Evolutionary conservation across 2,797 vertebrate species (phyloP).

Genomic region (Myoxocephalus aenaeus): DNA sequence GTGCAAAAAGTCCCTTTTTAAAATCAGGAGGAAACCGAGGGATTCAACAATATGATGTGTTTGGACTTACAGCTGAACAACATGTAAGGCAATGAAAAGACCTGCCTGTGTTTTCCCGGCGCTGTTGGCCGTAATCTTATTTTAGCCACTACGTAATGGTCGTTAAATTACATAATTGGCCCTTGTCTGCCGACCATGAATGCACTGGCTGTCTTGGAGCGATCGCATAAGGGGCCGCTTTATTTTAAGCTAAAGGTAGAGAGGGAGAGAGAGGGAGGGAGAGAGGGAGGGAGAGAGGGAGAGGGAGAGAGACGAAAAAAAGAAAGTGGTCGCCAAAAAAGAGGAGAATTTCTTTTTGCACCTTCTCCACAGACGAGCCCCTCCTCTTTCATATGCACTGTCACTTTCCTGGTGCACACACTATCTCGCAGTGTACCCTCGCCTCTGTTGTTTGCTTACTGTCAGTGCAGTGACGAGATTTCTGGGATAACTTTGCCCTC

Average conservation of each 20-base stretch:
- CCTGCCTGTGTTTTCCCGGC: conserved; percentile 62
- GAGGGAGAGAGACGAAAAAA: background rate
- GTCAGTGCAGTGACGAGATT: conserved; percentile 42
- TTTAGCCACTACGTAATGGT: conserved; percentile 88
- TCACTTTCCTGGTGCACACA: conserved; percentile 24
- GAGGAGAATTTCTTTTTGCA: conserved; percentile 13
- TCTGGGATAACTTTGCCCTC: conserved; percentile 43
- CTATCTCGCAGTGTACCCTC: conserved; percentile 5
- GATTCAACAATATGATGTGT: background rate
- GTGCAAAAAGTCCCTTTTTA: background rate
- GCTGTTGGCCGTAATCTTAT: conserved; percentile 83
- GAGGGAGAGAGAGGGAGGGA: conserved; percentile 15
- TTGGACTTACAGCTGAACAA: conserved; percentile 11
- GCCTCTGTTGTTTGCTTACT: conserved; percentile 47
- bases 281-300: conserved; percentile 11
- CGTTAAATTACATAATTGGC: conserved; percentile 86
- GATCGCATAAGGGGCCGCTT: conserved; percentile 70
- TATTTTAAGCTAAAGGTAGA: conserved; percentile 57
- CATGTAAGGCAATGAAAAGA: conserved; percentile 57
- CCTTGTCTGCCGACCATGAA: conserved; percentile 79
- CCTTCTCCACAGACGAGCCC: conserved; percentile 19
- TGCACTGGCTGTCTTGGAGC: conserved; percentile 66
- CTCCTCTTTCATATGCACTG: conserved; percentile 11
- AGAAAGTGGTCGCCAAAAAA: conserved; percentile 26
- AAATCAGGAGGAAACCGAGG: background rate